Conservation (phyloP, 37 sponge, comb jelly and placozoan species). For the Cladorhizidae sp. region DNA sequence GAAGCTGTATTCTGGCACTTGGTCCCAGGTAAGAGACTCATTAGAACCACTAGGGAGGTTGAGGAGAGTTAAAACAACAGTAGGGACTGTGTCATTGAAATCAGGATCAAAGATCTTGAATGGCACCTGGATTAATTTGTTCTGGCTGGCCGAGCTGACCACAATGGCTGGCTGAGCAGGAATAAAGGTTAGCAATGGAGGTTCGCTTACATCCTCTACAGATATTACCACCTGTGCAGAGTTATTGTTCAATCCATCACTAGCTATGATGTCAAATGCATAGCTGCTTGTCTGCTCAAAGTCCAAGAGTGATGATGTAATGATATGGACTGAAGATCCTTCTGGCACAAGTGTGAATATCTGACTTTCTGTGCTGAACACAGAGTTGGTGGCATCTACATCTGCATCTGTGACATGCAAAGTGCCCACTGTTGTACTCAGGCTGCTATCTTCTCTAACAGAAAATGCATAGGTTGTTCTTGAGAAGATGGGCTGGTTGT, state of each 20-base stretch:
- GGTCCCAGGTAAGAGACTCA: slow-evolving; percentile 23
- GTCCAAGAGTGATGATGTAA: slow-evolving; percentile 19
- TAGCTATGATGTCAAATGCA: slow-evolving; percentile 39
- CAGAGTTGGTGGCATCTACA: neutral
- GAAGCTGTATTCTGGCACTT: slow-evolving; percentile 28
- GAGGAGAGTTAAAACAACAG: slow-evolving; percentile 24
- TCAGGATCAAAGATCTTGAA: slow-evolving; percentile 61
- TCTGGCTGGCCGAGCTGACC: slow-evolving; percentile 17
- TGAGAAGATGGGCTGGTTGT: slow-evolving; percentile 66
- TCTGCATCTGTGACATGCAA: slow-evolving; percentile 59
- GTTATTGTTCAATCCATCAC: slow-evolving; percentile 48
- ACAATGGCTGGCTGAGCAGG: slow-evolving; percentile 23
- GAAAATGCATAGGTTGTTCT: slow-evolving; percentile 27
- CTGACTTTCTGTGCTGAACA: slow-evolving; percentile 6
- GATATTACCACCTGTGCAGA: slow-evolving; percentile 31
- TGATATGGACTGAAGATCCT: slow-evolving; percentile 9
- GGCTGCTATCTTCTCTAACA: slow-evolving; percentile 20
- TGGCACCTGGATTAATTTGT: slow-evolving; percentile 4
- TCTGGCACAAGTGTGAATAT: neutral
- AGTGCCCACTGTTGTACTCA: slow-evolving; percentile 25
- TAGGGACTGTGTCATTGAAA: slow-evolving; percentile 29
- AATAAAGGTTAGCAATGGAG: slow-evolving; percentile 38
- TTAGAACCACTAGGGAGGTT: slow-evolving; percentile 49
- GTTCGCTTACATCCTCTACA: slow-evolving; percentile 39
- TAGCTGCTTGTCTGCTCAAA: slow-evolving; percentile 9